Evolutionary conservation across 2,113 vertebrate genomes (phyloP).

Genomic region (Pterocles gutturalis): DNA sequence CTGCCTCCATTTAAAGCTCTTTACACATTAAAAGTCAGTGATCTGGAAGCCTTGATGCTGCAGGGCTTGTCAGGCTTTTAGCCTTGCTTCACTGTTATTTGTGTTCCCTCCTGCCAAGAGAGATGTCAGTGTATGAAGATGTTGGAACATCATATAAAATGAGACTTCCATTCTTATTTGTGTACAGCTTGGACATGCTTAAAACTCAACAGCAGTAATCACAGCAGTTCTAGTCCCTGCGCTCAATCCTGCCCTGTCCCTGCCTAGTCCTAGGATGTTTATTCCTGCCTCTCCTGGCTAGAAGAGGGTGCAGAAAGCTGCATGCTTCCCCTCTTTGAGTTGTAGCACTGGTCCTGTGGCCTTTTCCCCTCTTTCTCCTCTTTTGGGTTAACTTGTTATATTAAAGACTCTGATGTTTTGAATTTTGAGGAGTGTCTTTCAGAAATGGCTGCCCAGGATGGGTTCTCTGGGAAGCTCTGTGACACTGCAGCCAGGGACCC

Average conservation of each 20-base stretch:
- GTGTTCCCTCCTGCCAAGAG: background rate
- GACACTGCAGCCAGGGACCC: slow-evolving; percentile 60
- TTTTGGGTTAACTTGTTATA: slow-evolving; percentile 63
- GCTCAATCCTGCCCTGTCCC: background rate
- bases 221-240: background rate
- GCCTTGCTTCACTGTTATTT: background rate
- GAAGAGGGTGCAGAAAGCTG: background rate
- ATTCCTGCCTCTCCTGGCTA: background rate
- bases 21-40: background rate
- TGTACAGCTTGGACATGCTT: background rate
- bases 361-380: background rate
- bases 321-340: background rate
- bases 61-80: background rate
- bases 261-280: background rate
- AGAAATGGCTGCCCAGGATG: slow-evolving; percentile 60
- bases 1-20: background rate
- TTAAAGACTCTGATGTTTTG: slow-evolving; percentile 70
- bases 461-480: background rate
- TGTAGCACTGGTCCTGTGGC: slow-evolving; percentile 38
- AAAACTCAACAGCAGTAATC: background rate
- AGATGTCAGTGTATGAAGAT: background rate
- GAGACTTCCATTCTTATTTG: background rate
- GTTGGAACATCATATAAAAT: background rate
- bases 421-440: slow-evolving; percentile 72
- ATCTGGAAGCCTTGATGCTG: background rate